These are phyloP conservation scores for Bilobella aurantiaca DNA, from an alignment of 1,140 invertebrate species.

Conservation along the genomic window DNA sequence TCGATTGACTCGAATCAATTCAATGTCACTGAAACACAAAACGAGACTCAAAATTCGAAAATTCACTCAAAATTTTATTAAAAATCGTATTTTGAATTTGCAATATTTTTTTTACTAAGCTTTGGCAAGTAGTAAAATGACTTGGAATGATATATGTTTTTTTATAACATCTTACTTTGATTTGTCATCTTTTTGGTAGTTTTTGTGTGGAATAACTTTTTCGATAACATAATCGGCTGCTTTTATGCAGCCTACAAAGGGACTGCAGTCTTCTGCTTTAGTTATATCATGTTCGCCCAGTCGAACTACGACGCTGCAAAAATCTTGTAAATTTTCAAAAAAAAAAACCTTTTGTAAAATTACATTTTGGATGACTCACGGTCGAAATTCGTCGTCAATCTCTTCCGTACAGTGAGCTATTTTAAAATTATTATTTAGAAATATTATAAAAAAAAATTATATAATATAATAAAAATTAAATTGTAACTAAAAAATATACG, in stretches of 20 bases:
- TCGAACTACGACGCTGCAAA: slow-evolving; percentile 44
- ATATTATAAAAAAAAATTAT: background rate
- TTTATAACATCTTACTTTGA: too few relatives aligned
- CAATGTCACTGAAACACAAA: slow-evolving; percentile 20
- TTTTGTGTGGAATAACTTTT: slow-evolving; percentile 27
- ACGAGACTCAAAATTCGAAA: background rate
- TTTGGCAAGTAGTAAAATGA: too few relatives aligned
- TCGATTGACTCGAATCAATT: slow-evolving; percentile 23
- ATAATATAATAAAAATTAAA: background rate
- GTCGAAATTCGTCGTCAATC: slow-evolving; percentile 20
- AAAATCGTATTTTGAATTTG: background rate
- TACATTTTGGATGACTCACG: slow-evolving; percentile 12
- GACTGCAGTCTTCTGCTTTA: slow-evolving; percentile 50
- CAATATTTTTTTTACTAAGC: background rate
- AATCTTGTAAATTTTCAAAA: background rate
- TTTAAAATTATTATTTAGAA: too few relatives aligned
- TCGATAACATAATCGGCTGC: slow-evolving; percentile 24
- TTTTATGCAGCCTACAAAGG: slow-evolving; percentile 30
- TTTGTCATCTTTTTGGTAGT: slow-evolving; percentile 27
- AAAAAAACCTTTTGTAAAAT: background rate
- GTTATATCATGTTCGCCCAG: slow-evolving; percentile 53
- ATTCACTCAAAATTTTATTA: background rate
- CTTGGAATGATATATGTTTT: too few relatives aligned
- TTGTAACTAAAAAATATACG: background rate
- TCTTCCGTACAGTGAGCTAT: slow-evolving; percentile 28